Evolutionary conservation across 2,888 invertebrate genomes (phyloP), one percentile per base, ranked within the genome.

Genomic region (Andricus curvator): DNA sequence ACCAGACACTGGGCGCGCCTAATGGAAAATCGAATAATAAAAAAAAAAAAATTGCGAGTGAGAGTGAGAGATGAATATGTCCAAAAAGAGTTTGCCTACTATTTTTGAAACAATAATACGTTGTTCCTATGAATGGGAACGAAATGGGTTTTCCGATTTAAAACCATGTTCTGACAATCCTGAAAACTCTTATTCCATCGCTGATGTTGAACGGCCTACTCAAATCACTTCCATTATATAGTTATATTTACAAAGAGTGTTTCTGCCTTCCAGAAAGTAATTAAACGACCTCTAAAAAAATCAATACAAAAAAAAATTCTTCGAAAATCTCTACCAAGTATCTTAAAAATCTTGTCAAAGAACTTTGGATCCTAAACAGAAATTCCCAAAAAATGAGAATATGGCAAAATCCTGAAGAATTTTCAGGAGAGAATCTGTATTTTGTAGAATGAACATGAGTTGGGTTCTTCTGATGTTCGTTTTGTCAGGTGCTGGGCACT

Each of bases 1-100:
- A 90, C 80, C 77, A 81, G 79, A 70, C 78, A 66, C 66, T 22
- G 56, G 78, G 22, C 41, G 81, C 48, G 74, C 60, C 76, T 80
- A 70, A 15, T 56, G n/a, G 37, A 56, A 56, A 80, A 51, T 25
- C 37, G 67, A 8, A 70, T 44, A 41, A 68, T 77, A 62, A 76
- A 44, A 37, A 64, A 76, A 70, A 62, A 37, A 64, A 76, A 70
- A 62, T 29, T 17, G 65, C 11, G 22, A 70, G 62, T 48, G 25
- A 78, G 77, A 79, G 80, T 79, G 79, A 77, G 82, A 68, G 17
- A 68, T 68, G 68, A 68, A 22, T 48, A 51, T 51, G 51, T 20
- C n/a, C 20, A 51, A 51, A 20, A 51, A 20, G 51, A 51, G 51
- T 51, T 20, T 51, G 51, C 20, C 51, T 51, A 51, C 51, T 51